A percentile compares a stretch with the other conserved stretches of the same genome.
phyloP scores from a whole-genome alignment of 1,140 invertebrate genomes.

The Aporrectodea caliginosa region DNA sequence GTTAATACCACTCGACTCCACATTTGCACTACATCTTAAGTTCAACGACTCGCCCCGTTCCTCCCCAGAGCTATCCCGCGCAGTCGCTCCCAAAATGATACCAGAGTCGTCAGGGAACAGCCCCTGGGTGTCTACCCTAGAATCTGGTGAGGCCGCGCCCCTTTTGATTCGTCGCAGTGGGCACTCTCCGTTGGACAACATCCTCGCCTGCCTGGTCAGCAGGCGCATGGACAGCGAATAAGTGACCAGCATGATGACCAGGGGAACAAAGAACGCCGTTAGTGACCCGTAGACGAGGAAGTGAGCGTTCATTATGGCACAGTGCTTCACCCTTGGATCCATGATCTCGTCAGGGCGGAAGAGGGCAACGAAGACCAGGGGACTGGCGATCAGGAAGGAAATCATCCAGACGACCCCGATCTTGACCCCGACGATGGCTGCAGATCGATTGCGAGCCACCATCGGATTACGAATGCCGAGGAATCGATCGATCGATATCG shows the following conservation, averaged over 20 bases:
- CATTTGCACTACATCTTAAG: no score
- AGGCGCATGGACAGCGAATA: conserved; percentile 65
- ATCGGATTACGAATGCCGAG: conserved; percentile 85
- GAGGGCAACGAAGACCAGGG: conserved; percentile 77
- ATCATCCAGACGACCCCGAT: conserved; percentile 80
- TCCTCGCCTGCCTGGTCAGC: conserved; percentile 8
- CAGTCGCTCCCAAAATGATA: no score
- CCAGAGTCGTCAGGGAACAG: no score
- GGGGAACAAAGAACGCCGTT: conserved; percentile 88
- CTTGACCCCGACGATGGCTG: conserved; percentile 72
- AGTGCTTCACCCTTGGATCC: conserved; percentile 12
- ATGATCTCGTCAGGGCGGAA: conserved; percentile 50
- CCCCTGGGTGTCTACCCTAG: no score
- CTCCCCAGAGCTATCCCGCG: no score
- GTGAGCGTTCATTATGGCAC: conserved; percentile 71
- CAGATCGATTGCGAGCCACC: conserved; percentile 76
- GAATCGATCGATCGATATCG: conserved; percentile 62
- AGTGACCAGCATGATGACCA: conserved; percentile 91
- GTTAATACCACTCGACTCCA: no score
- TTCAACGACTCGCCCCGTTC: no score
- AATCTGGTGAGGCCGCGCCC: no score
- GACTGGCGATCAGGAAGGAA: conserved; percentile 78
- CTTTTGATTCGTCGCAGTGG: no score
- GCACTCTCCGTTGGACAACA: no score
- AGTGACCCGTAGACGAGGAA: conserved; percentile 76